phyloP scores from a whole-genome alignment of 2,888 invertebrate genomes.

The Polyommatus iphigenia region DNA sequence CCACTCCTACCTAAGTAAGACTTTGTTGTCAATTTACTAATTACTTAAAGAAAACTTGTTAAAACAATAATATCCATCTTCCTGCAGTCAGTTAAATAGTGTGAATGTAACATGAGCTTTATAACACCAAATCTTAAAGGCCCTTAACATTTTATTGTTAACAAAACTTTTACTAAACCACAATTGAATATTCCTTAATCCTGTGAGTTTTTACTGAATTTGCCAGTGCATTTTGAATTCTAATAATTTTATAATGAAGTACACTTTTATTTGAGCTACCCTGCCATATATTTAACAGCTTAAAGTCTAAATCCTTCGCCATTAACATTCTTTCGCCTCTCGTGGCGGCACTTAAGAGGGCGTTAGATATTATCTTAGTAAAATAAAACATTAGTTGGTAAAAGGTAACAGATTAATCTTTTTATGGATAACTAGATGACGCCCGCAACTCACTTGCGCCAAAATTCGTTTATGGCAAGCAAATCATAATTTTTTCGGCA shows the following conservation, averaged over 20 bases:
- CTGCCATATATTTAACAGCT: constrained; percentile 17
- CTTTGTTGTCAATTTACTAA: too few relatives aligned
- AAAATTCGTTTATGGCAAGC: too few relatives aligned
- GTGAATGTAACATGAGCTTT: constrained; percentile 13
- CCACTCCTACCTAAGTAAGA: too few relatives aligned
- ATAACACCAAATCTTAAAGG: neutral
- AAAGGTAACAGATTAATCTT: constrained; percentile 4
- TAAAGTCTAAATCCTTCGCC: constrained; percentile 12
- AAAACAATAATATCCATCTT: neutral
- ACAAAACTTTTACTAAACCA: constrained; percentile 15
- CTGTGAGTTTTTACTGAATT: neutral
- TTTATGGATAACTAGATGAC: neutral
- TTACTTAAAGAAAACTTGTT: neutral
- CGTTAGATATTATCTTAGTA: constrained; percentile 12
- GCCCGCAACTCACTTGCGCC: too few relatives aligned
- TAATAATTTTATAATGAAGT: neutral
- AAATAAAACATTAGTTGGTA: constrained; percentile 10
- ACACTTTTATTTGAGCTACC: neutral
- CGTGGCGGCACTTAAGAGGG: neutral
- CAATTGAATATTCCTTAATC: constrained; percentile 18
- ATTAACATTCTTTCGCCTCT: constrained; percentile 20
- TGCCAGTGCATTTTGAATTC: neutral
- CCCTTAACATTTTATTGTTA: constrained; percentile 21
- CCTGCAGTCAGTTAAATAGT: neutral
- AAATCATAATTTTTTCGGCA: too few relatives aligned